Conservation (phyloP, 2,888 invertebrate species). For the Dasypogon diadema region DNA sequence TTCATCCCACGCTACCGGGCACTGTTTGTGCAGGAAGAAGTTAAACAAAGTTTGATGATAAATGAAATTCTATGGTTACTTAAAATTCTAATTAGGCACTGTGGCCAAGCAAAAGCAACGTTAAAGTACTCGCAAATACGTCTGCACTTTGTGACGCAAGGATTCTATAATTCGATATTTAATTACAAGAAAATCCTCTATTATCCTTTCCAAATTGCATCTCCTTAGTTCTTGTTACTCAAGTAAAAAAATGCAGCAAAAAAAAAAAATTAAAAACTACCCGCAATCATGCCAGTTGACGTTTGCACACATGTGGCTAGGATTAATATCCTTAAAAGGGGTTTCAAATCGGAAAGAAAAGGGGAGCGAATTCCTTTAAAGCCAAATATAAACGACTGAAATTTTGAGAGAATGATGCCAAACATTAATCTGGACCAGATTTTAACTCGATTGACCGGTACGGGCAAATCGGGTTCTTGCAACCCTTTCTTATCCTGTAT, state of each 20-base stretch:
- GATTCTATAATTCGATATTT: conserved; percentile 10
- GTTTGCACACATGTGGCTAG: conserved; percentile 52
- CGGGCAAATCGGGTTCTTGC: background rate
- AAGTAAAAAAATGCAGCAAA: background rate
- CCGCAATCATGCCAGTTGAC: background rate
- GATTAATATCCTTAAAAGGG: conserved; percentile 48
- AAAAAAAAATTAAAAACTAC: background rate
- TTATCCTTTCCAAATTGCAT: too few species aligned
- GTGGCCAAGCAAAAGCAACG: background rate
- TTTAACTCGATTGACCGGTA: conserved; percentile 48
- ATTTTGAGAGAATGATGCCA: background rate
- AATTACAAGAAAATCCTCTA: too few species aligned
- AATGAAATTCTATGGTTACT: conserved; percentile 55
- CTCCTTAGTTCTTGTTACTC: too few species aligned
- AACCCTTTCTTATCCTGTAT: background rate
- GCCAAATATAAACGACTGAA: background rate
- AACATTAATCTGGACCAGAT: conserved; percentile 5
- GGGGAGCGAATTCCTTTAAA: background rate
- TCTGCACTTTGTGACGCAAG: too few species aligned
- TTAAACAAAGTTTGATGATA: conserved; percentile 56
- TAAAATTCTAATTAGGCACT: conserved; percentile 48
- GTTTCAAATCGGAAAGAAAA: background rate
- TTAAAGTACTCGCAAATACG: too few species aligned
- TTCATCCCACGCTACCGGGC: conserved; percentile 8
- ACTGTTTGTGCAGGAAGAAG: conserved; percentile 53